Percentiles rank a stretch among this genome's conserved stretches.
Conservation (phyloP, 1,140 invertebrate species). For the Drosophila asahinai region DNA sequence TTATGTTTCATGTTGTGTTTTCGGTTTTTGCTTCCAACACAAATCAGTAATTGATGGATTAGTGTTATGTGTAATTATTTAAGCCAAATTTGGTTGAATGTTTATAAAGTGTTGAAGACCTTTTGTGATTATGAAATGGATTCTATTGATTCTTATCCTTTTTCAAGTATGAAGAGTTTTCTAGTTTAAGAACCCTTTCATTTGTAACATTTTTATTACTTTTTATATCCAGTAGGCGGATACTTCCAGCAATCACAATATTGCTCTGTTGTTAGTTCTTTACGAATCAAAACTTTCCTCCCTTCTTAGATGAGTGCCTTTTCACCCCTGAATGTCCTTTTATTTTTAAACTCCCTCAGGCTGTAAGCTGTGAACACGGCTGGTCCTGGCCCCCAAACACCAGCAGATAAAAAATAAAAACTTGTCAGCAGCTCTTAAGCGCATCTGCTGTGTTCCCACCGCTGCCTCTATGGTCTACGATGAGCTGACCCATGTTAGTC, state of each 20-base stretch:
- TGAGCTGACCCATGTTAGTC: slow-evolving; percentile 37
- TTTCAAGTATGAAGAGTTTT: not conserved
- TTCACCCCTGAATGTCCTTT: slow-evolving; percentile 12
- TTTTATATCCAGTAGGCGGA: not conserved
- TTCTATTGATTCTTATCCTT: not conserved
- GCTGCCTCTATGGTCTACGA: slow-evolving; percentile 12
- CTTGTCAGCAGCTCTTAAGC: slow-evolving; percentile 67
- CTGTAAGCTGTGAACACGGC: slow-evolving; percentile 13
- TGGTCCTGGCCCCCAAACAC: slow-evolving; percentile 3
- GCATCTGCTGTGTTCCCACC: slow-evolving; percentile 12
- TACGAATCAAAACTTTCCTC: not conserved
- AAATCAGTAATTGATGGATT: slow-evolving; percentile 36
- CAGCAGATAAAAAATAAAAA: slow-evolving; percentile 21
- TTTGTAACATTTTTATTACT: not conserved
- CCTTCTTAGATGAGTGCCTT: not conserved
- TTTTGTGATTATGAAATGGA: too few relatives aligned
- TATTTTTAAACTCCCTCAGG: not conserved
- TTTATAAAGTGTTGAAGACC: not conserved
- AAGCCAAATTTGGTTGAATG: slow-evolving; percentile 2
- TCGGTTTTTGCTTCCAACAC: slow-evolving; percentile 4
- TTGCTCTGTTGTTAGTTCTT: too few relatives aligned
- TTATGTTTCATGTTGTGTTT: slow-evolving; percentile 29
- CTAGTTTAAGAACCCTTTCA: not conserved
- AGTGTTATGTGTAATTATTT: slow-evolving; percentile 16
- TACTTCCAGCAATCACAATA: not conserved